Evolutionary conservation across 2,797 vertebrate genomes (phyloP), one percentile per base, ranked within the genome.

Genomic region (Aeoliscus strigatus): DNA sequence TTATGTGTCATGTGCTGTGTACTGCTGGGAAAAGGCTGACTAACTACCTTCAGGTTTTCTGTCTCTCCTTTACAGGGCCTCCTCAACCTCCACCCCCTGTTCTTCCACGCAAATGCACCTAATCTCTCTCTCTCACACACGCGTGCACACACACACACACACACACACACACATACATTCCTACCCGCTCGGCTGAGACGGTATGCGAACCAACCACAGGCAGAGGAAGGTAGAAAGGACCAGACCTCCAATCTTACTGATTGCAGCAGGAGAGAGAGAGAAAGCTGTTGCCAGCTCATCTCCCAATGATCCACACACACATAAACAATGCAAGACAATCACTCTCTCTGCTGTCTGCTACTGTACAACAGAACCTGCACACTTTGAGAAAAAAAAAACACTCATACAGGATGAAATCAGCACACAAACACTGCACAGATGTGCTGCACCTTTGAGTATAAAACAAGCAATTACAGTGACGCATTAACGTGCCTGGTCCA

Each of bases 141-240:
- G 38, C 36, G 38, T 29, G 27, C 39, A 34, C 27, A 32, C 31
- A 42, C 29, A 41, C 40, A 25, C 46, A 48, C 57, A 63, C 64
- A 54, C 42, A 33, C 38, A 57, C 65, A 61, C 48, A 50, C 38
- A 62, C 57, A 70, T 72, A 71, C 74, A 81, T 70, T 81, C 82
- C 80, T 77, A 75, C 68, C 70, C 66, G 39, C 74, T 70, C 58
- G 77, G 64, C 79, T 73, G 73, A 77, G 73, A 80, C 77, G 76
- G 85, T 85, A 86, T 89, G 86, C 73, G 83, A 85, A 76, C 76
- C 80, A 85, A 88, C 86, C 86, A 76, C 84, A 87, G 77, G 79
- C 85, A 76, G 78, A 54, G 77, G 81, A 85, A 86, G 79, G 75
- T 73, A 73, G 73, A 80, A 75, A 68, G 77, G 67, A 70, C 74